Conservation (phyloP, 2,888 invertebrate species). For the Parascotia fuliginaria region DNA sequence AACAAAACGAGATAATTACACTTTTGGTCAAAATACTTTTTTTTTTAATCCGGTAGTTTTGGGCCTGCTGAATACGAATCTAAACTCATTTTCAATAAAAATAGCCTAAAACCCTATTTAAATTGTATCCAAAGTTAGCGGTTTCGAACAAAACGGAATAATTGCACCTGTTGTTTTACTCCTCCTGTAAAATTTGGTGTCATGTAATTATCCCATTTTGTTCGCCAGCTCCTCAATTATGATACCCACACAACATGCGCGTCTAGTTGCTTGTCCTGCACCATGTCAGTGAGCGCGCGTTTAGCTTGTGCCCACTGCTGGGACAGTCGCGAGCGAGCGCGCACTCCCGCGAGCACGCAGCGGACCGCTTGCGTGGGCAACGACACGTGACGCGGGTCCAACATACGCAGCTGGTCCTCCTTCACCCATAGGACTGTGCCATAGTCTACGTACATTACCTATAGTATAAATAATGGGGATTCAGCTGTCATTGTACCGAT, state of each 20-base stretch:
- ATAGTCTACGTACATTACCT: slow-evolving; percentile 89
- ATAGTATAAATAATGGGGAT: background rate
- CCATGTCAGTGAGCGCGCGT: slow-evolving; percentile 42
- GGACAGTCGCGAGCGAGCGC: slow-evolving; percentile 44
- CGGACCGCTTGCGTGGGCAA: slow-evolving; percentile 86
- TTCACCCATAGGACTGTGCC: slow-evolving; percentile 86
- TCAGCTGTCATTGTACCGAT: no score
- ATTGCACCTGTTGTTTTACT: no score
- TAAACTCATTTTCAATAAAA: no score
- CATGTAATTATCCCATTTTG: no score
- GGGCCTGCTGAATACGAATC: no score
- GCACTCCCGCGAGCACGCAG: slow-evolving; percentile 79
- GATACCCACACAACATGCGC: slow-evolving; percentile 65
- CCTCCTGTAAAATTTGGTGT: no score
- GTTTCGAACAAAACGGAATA: no score
- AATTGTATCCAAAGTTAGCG: no score
- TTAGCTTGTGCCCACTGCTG: slow-evolving; percentile 60
- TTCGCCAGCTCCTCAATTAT: background rate
- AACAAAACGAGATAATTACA: no score
- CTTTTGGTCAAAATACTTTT: no score
- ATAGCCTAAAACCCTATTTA: no score
- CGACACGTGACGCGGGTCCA: slow-evolving; percentile 80
- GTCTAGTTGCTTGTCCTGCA: slow-evolving; percentile 50
- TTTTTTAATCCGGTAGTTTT: no score
- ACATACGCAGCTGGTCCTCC: slow-evolving; percentile 78